Conservation (phyloP, 2,888 invertebrate species). For the Miltochrista miniata region DNA sequence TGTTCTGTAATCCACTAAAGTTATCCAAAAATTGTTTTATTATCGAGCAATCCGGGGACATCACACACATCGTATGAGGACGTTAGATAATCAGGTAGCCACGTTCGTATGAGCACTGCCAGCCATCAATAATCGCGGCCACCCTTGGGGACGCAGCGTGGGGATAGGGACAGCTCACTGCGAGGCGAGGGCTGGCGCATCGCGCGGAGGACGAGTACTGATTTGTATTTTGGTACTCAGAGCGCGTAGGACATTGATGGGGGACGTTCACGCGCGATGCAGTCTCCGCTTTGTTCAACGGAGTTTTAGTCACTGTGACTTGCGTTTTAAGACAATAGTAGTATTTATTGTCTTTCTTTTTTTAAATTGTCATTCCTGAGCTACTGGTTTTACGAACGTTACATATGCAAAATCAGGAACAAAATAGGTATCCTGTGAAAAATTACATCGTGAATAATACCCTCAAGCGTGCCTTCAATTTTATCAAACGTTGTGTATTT, state of each 20-base stretch:
- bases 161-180: conserved; percentile 16
- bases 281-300: too few species aligned
- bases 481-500: too few species aligned
- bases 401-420: too few species aligned
- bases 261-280: background rate
- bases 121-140: conserved; percentile 43
- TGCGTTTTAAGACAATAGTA: too few species aligned
- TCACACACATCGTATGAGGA: conserved; percentile 16
- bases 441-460: too few species aligned
- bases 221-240: conserved; percentile 49
- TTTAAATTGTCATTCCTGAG: too few species aligned
- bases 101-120: conserved; percentile 33
- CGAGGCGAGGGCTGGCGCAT: conserved; percentile 10
- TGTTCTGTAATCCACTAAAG: too few species aligned
- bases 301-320: background rate
- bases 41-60: conserved; percentile 3
- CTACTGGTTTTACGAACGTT: too few species aligned
- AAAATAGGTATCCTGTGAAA: too few species aligned
- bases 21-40: background rate
- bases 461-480: too few species aligned
- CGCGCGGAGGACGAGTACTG: conserved; percentile 38
- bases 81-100: conserved; percentile 36
- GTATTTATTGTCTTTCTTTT: too few species aligned
- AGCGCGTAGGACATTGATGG: conserved; percentile 17
- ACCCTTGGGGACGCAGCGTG: background rate